Percentiles rank a stretch among this genome's conserved stretches.
These are phyloP conservation scores for Recurvirostra avosetta DNA, from an alignment of 2,113 vertebrate species.

Conservation along the genomic window DNA sequence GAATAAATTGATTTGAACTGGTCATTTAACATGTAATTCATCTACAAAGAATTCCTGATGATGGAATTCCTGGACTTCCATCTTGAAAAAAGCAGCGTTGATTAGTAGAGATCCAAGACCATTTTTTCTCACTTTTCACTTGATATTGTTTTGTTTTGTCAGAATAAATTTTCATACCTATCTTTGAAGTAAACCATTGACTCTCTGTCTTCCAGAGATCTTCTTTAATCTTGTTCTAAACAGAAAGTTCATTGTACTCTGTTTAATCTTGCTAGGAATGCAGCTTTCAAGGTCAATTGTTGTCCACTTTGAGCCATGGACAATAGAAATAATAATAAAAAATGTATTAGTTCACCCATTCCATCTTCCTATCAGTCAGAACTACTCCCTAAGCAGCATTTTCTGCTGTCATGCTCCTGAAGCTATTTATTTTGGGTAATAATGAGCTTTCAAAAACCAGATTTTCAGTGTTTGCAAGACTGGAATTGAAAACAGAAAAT, in stretches of 20 bases:
- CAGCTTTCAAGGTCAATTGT: background rate
- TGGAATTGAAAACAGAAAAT: background rate
- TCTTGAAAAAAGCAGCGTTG: background rate
- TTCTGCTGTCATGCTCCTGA: background rate
- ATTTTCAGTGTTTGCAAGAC: background rate
- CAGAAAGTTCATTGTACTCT: background rate
- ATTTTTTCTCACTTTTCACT: background rate
- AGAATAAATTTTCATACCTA: background rate
- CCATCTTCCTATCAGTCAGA: background rate
- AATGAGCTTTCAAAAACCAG: background rate
- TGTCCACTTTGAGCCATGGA: background rate
- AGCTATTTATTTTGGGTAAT: background rate
- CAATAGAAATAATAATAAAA: background rate
- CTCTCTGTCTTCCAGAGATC: background rate
- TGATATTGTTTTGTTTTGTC: conserved; percentile 1
- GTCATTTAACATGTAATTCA: background rate
- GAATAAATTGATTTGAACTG: background rate
- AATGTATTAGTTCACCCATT: background rate
- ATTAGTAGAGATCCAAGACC: background rate
- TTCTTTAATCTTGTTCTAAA: conserved; percentile 32
- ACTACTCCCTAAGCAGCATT: background rate
- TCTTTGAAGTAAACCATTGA: conserved; percentile 11
- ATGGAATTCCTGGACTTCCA: background rate
- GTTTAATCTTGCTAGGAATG: background rate
- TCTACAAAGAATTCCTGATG: background rate